Conservation (phyloP, 2,113 vertebrate species). For the Prunella himalayana region DNA sequence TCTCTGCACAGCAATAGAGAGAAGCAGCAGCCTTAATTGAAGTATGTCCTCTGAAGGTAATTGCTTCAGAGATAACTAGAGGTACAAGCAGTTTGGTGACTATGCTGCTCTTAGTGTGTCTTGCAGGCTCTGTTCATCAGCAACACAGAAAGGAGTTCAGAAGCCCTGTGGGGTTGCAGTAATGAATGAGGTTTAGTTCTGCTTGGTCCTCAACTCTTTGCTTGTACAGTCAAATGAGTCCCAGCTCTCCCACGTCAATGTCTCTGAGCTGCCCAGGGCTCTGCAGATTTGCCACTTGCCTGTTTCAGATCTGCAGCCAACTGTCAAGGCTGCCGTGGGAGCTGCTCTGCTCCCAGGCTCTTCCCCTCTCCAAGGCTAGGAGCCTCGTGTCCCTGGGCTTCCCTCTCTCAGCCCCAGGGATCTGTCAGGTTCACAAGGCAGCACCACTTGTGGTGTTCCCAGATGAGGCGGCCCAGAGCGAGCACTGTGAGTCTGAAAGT, state of each 20-base stretch:
- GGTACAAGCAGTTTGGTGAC: background rate
- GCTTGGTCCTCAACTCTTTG: background rate
- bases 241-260: background rate
- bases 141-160: background rate
- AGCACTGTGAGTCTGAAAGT: background rate
- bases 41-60: background rate
- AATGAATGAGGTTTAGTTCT: background rate
- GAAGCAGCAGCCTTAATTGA: background rate
- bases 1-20: background rate
- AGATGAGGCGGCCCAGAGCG: background rate
- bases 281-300: background rate
- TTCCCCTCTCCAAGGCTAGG: background rate
- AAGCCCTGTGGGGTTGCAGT: background rate
- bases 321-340: background rate
- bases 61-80: background rate
- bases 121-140: background rate
- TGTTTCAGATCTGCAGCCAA: background rate
- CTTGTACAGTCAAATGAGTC: background rate
- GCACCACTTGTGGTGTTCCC: fast-evolving
- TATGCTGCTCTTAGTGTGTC: background rate
- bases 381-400: background rate
- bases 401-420: background rate
- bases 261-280: background rate
- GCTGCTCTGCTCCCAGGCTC: background rate
- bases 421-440: background rate